phyloP scores from a whole-genome alignment of 2,797 vertebrate genomes.

The Tarsius wallacei region DNA sequence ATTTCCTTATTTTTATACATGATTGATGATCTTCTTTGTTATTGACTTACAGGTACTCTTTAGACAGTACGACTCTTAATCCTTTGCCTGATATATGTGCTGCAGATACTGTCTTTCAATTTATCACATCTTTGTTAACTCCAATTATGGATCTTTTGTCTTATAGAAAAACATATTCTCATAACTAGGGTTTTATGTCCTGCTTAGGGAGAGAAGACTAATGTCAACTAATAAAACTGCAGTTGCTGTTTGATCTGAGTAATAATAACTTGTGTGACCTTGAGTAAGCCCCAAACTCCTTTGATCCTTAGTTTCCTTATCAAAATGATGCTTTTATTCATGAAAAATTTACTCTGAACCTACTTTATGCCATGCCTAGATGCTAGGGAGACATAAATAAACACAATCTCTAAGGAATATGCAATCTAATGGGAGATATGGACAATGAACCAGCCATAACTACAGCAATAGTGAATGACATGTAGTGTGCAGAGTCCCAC shows the following conservation, averaged over 20 bases:
- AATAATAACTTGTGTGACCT: neutral
- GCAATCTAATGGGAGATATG: neutral
- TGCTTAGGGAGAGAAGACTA: constrained; percentile 3
- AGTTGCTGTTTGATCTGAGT: neutral
- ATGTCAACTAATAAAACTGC: neutral
- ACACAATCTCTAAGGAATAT: neutral
- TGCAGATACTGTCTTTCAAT: neutral
- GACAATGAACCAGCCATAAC: neutral
- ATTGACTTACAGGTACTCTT: neutral
- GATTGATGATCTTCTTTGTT: neutral
- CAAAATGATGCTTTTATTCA: neutral
- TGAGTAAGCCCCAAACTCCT: neutral
- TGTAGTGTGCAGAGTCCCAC: neutral
- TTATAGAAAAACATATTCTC: neutral
- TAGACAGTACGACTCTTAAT: neutral
- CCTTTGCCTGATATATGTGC: neutral
- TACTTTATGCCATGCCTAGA: too few species aligned
- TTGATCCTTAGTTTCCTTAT: constrained; percentile 16
- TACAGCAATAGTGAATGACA: neutral
- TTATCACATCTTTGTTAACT: neutral
- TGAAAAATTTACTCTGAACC: neutral
- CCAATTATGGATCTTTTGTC: neutral
- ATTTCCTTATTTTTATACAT: constrained; percentile 1
- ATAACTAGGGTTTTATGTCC: neutral
- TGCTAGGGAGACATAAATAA: neutral